Evolutionary conservation across 2,797 vertebrate genomes (phyloP), one percentile per base, ranked within the genome.

Genomic region (Apogon talboti): DNA sequence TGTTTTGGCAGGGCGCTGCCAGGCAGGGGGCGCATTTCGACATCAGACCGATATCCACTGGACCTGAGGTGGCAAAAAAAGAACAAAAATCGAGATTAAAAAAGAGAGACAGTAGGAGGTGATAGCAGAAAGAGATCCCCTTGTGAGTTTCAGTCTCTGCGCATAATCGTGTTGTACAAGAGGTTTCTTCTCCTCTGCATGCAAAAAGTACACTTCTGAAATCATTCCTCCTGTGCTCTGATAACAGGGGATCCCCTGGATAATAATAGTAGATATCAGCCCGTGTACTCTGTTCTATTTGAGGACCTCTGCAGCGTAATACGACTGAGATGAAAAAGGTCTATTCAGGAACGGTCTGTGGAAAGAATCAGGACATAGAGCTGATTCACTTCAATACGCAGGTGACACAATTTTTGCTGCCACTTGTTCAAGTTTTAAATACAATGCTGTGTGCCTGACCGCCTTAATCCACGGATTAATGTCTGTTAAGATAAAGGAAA

Each of bases 11-110:
- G 0, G 97, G 97, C 1, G 74, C 78, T 49, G 96, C 95, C 74
- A 98, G 91, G 87, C 98, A 99, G 79, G 97, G 96, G 45, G 95
- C 94, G 53, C 98, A 99, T 91, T 99, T 99, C 48, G 97, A 95
- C 83, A 88, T 85, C 1, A 98, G 91, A 76, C 64, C 92, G 81
- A 98, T 91, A 86, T 98, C 96, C 60, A 91, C 88, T 0, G 95
- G 95, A 41, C 96, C 97, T 99, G 89, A 47, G 45, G 11, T 43
- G 30, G 7, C 33, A 10, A 35, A 41, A 38, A 70, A 49, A 85
- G 61, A 43, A 30, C 71, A 83, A 61, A 40, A 15, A 56, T 8
- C 68, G 37, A n/a, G 11, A 50, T 4, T 8, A 35, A 19, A 19
- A 37, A 49, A 52, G 46, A 58, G 38, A 46, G 19, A 71, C n/a